Evolutionary conservation across 92 coral and sea anemone species (phyloP), one percentile per base, ranked within the genome.

Genomic region (Parazoanthus darwini): DNA sequence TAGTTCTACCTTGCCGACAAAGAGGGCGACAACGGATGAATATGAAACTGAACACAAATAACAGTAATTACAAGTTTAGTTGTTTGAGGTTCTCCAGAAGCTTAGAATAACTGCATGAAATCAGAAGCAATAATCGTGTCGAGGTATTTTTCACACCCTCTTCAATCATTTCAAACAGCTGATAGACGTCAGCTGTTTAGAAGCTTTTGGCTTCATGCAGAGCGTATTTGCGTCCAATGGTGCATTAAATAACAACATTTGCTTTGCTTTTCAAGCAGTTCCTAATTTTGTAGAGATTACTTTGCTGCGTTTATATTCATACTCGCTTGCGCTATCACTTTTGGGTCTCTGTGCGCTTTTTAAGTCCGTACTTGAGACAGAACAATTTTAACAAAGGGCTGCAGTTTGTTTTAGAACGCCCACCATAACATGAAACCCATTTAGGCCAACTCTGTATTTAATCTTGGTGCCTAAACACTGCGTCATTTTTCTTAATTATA

Each of bases 151-250:
- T 80, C 72, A 35, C 71, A 56, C 46, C 48, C 73, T 80, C 29
- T 58, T 58, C 68, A 80, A 80, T 56, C 35, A 80, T 80, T 38
- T 58, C 14, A 54, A 58, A 1, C 85, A 80, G 68, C 42, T 80
- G 72, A 36, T 11, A 54, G 72, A 58, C 37, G 50, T 29, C 72
- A 80, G 33, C n/a, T 39, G 65, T 14, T 35, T 23, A 77, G 20
- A 33, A 6, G 6, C 13, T 23, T 16, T n/a, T 80, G 59, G 85
- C 65, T 56, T 35, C 15, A 4, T 43, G 72, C 85, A 80, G 85
- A 33, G 18, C 5, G 85, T 3, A 1, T 13, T 80, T 54, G 3
- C 85, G 29, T 33, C 85, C 72, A 22, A 56, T 80, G 46, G 72
- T 54, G 37, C 50, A 35, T 11, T 26, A 36, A 59, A 46, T 78